These are phyloP conservation scores for Malachius bipustulatus DNA, from an alignment of 2,888 invertebrate genomes.

Conservation along the genomic window DNA sequence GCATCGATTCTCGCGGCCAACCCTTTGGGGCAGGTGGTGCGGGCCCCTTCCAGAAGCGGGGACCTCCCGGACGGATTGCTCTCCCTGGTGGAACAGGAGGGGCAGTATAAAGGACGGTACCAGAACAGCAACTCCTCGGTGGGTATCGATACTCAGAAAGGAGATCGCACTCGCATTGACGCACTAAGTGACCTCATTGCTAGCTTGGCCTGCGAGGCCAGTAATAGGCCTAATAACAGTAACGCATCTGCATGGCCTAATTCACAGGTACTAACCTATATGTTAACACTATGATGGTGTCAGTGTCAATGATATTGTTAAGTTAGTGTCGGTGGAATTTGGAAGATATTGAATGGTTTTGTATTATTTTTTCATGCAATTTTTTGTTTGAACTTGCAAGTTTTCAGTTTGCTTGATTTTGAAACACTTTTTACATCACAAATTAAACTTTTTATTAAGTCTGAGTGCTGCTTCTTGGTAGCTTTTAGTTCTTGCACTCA, in stretches of 20 bases:
- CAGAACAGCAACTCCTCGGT: conserved; percentile 28
- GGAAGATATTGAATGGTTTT: too few relatives aligned
- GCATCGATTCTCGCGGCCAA: conserved; percentile 31
- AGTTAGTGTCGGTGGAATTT: too few relatives aligned
- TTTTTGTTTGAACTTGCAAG: too few relatives aligned
- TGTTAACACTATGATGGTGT: too few relatives aligned
- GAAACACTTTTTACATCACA: too few relatives aligned
- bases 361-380: too few relatives aligned
- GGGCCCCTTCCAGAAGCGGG: conserved; percentile 22
- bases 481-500: too few relatives aligned
- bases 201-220: conserved; percentile 36
- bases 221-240: conserved; percentile 33
- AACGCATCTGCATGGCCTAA: conserved; percentile 35
- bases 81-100: conserved; percentile 33
- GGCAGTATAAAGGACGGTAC: conserved; percentile 22
- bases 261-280: conserved; percentile 37
- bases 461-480: too few relatives aligned
- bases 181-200: conserved; percentile 38
- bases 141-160: conserved; percentile 33
- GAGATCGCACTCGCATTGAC: conserved; percentile 29
- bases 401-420: too few relatives aligned
- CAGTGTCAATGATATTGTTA: too few relatives aligned
- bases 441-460: too few relatives aligned
- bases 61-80: conserved; percentile 29
- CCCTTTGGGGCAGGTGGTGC: conserved; percentile 30